Percentiles rank a stretch among this genome's conserved stretches.
Conservation (phyloP, 2,888 invertebrate species). For the Herminia tarsipennalis region DNA sequence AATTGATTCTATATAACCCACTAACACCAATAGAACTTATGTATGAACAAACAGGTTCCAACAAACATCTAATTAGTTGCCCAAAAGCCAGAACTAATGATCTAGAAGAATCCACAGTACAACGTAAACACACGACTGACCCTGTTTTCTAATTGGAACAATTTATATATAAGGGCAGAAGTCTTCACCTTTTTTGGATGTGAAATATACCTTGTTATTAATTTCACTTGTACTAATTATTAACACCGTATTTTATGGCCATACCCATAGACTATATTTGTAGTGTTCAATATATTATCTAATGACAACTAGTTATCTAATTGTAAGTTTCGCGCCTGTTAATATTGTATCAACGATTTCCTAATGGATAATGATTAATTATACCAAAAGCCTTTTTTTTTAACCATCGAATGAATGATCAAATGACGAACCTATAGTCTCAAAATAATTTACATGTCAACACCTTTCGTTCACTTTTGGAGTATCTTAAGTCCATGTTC, state of each 20-base stretch:
- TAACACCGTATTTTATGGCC: slow-evolving; percentile 54
- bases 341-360: too few relatives aligned
- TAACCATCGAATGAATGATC: too few relatives aligned
- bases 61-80: slow-evolving; percentile 32
- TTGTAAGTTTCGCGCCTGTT: slow-evolving; percentile 5
- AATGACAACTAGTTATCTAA: slow-evolving; percentile 9
- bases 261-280: background rate
- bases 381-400: too few relatives aligned
- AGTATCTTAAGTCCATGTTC: too few relatives aligned
- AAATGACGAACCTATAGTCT: too few relatives aligned
- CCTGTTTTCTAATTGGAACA: slow-evolving; percentile 64
- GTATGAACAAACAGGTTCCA: slow-evolving; percentile 12
- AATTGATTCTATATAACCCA: too few relatives aligned
- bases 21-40: too few relatives aligned
- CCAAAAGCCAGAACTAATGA: slow-evolving; percentile 35
- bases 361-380: too few relatives aligned
- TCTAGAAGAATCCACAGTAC: slow-evolving; percentile 46
- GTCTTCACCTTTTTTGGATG: slow-evolving; percentile 44
- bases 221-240: slow-evolving; percentile 61
- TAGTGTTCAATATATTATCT: background rate
- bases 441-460: too few relatives aligned
- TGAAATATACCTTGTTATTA: slow-evolving; percentile 52
- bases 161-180: slow-evolving; percentile 53
- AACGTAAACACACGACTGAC: slow-evolving; percentile 44
- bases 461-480: too few relatives aligned